Evolutionary conservation across 2,888 invertebrate species (phyloP), one percentile per base, ranked within the genome.

Genomic region (Cheilosia scutellata): DNA sequence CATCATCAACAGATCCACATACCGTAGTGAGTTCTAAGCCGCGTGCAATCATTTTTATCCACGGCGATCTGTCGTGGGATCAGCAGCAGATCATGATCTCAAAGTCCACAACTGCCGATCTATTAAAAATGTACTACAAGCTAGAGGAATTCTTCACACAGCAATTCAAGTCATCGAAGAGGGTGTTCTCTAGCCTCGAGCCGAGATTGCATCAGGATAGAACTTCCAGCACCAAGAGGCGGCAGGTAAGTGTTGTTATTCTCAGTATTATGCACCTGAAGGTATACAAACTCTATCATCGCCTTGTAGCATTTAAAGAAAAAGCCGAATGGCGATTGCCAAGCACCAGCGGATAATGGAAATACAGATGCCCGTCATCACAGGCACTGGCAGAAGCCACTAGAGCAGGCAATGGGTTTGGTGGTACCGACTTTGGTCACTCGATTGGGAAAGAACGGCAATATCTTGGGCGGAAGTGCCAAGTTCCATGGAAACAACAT

Each of bases 141-240:
- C 94, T 99, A 42, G 98, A 98, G 89, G 98, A 99, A 93, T 99
- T 99, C 94, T 99, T 99, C 93, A 96, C 97, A 86, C 98, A 98
- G 92, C 99, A 99, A 93, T 98, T 99, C 91, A 98, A 98, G 92
- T 98, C 97, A 88, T 97, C 98, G 91, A 98, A 97, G 91, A 94
- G 98, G 2, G 98, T 98, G 4, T 97, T 98, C 91, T 96, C 96
- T 84, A 95, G 95, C 47, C 90, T 95, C 87, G 95, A 93, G 91
- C 94, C 95, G 1, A 93, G 94, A 40, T 87, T 92, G 13, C 91
- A 90, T 66, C 91, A 90, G 65, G 91, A 92, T 68, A 90, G 91
- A 40, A 90, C 89, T 27, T 90, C 90, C 0, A 92, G 92, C 88
- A 91, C 92, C 49, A 91, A 90, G 79, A 89, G 92, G 2, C 90